Percentiles rank a stretch among this genome's conserved stretches.
phyloP scores from a whole-genome alignment of 2,888 invertebrate genomes.

The Diloba caeruleocephala region DNA sequence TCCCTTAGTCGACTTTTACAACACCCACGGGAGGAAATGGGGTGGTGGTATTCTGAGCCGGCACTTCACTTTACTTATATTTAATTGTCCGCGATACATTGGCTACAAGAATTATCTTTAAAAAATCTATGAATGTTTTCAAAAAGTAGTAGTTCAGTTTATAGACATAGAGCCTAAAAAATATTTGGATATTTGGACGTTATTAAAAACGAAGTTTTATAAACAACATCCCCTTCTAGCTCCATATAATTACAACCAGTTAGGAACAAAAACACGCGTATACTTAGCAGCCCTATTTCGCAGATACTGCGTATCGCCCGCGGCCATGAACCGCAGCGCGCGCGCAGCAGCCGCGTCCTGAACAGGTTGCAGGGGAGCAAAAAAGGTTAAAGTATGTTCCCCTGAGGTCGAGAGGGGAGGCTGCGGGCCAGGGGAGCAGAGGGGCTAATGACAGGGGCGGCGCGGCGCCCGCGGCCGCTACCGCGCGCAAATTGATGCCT shows the following conservation, averaged over 20 bases:
- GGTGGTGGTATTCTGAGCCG: no score
- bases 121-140: no score
- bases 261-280: constrained; percentile 51
- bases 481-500: constrained; percentile 88
- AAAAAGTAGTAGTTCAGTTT: no score
- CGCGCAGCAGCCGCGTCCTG: constrained; percentile 83
- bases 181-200: constrained; percentile 20
- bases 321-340: constrained; percentile 87
- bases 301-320: constrained; percentile 83
- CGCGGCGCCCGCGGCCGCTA: constrained; percentile 87
- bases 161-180: not conserved
- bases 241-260: constrained; percentile 51
- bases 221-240: constrained; percentile 36
- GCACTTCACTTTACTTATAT: no score
- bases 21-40: no score
- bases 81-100: no score
- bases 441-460: constrained; percentile 88
- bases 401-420: constrained; percentile 60
- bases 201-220: constrained; percentile 45
- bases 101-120: no score
- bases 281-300: constrained; percentile 57
- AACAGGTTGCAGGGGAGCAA: constrained; percentile 88
- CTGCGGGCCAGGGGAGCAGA: constrained; percentile 54
- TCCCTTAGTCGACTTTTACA: no score
- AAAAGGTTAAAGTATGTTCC: constrained; percentile 88